Evolutionary conservation across 2,888 invertebrate genomes (phyloP).

Genomic region (Drosophila mettleri): DNA sequence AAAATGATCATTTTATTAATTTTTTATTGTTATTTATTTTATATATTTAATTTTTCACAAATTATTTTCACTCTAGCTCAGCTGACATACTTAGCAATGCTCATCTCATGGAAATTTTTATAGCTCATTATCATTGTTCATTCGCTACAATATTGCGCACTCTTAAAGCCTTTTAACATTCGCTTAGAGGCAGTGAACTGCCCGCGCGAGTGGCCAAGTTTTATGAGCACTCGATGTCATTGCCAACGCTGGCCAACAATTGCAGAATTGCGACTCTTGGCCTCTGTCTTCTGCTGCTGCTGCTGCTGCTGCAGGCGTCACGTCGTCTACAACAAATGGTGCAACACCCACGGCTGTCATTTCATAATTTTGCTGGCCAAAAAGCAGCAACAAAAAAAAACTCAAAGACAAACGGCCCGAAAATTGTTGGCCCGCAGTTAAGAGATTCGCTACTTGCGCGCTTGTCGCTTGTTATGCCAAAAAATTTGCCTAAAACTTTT

Average conservation of each 20-base stretch:
- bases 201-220: conserved; percentile 39
- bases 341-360: conserved; percentile 70
- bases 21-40: too few species aligned
- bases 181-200: conserved; percentile 11
- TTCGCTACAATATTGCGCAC: neutral
- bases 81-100: neutral
- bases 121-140: conserved; percentile 1
- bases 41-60: neutral
- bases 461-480: conserved; percentile 61
- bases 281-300: neutral
- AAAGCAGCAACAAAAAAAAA: conserved; percentile 25
- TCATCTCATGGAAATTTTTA: neutral
- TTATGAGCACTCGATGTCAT: conserved; percentile 64
- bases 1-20: neutral
- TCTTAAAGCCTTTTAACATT: conserved; percentile 18
- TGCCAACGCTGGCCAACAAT: conserved; percentile 44
- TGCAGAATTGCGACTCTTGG: conserved; percentile 1
- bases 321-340: conserved; percentile 56
- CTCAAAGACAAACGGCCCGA: conserved; percentile 60
- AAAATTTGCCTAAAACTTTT: conserved; percentile 72
- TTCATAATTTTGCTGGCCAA: conserved; percentile 69
- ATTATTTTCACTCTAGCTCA: too few species aligned
- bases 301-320: conserved; percentile 48
- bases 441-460: conserved; percentile 48
- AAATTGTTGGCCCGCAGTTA: conserved; percentile 53